These are phyloP conservation scores for Eolophus roseicapilla DNA, from an alignment of 2,113 vertebrate genomes.

Conservation along the genomic window DNA sequence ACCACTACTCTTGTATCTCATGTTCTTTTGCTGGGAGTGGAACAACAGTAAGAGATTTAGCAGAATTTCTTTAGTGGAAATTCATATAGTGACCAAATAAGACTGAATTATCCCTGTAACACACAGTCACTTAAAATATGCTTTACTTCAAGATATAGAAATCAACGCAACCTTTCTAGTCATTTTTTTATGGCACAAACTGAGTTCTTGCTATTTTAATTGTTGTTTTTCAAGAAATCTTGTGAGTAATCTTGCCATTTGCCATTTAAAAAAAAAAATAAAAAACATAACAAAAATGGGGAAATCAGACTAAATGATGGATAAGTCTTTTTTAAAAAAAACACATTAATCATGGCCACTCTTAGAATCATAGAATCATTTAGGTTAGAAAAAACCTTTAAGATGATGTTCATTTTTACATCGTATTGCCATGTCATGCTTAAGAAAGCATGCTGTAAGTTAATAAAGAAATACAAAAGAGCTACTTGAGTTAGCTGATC, in stretches of 20 bases:
- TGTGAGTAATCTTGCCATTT: not conserved
- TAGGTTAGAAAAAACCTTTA: not conserved
- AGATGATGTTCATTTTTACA: not conserved
- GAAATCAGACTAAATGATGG: not conserved
- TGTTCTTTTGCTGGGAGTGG: not conserved
- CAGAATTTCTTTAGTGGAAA: not conserved
- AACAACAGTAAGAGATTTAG: not conserved
- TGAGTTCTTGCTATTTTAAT: not conserved
- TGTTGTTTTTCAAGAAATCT: not conserved
- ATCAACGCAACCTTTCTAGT: not conserved
- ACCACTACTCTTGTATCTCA: not conserved
- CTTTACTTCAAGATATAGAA: not conserved
- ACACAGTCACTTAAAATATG: not conserved
- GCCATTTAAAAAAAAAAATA: not conserved
- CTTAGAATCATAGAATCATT: not conserved
- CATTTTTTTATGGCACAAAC: not conserved
- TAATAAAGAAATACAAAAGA: slow-evolving; percentile 24
- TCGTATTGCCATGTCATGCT: not conserved
- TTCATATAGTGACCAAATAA: not conserved
- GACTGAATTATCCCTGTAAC: not conserved
- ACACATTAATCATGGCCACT: not conserved
- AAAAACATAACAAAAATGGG: not conserved
- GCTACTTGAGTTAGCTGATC: not conserved
- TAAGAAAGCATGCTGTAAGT: slow-evolving; percentile 18
- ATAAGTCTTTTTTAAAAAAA: not conserved